phyloP scores from a whole-genome alignment of 2,113 vertebrate species.

The Pandion haliaetus region DNA sequence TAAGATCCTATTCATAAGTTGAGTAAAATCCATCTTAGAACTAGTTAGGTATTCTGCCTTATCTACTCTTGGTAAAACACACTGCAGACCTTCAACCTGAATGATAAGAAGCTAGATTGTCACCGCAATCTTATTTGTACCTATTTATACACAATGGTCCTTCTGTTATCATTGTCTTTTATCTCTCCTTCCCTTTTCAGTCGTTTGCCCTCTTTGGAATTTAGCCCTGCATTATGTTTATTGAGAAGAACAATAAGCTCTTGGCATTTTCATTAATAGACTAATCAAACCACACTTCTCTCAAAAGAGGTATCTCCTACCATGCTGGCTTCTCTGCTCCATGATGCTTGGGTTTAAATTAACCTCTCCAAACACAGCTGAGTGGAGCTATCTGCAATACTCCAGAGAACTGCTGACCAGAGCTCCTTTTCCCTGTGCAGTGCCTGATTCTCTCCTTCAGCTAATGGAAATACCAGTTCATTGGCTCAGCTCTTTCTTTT shows the following conservation, averaged over 20 bases:
- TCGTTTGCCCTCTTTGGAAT: slow-evolving; percentile 15
- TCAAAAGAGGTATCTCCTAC: slow-evolving; percentile 40
- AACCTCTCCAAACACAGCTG: slow-evolving; percentile 63
- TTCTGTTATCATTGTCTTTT: slow-evolving; percentile 48
- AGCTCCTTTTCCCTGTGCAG: background rate
- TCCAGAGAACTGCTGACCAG: slow-evolving; percentile 52
- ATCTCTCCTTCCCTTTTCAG: slow-evolving; percentile 9
- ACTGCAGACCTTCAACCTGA: background rate
- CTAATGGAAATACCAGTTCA: background rate
- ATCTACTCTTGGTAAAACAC: background rate
- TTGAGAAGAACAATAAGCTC: slow-evolving; percentile 46
- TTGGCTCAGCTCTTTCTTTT: background rate
- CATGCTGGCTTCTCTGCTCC: background rate
- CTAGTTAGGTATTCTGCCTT: background rate
- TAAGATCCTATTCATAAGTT: background rate
- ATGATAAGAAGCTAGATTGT: background rate
- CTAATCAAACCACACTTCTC: slow-evolving; percentile 57
- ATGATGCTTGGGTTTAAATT: slow-evolving; percentile 23
- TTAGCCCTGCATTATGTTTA: slow-evolving; percentile 20
- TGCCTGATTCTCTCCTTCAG: background rate
- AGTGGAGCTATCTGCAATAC: slow-evolving; percentile 8
- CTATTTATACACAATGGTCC: slow-evolving; percentile 23
- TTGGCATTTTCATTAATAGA: slow-evolving; percentile 48
- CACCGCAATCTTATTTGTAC: background rate
- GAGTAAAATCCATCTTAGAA: background rate